A percentile compares a stretch with the other conserved stretches of the same genome.
phyloP scores from a whole-genome alignment of 2,888 invertebrate genomes.

The Mythimna loreyi region DNA sequence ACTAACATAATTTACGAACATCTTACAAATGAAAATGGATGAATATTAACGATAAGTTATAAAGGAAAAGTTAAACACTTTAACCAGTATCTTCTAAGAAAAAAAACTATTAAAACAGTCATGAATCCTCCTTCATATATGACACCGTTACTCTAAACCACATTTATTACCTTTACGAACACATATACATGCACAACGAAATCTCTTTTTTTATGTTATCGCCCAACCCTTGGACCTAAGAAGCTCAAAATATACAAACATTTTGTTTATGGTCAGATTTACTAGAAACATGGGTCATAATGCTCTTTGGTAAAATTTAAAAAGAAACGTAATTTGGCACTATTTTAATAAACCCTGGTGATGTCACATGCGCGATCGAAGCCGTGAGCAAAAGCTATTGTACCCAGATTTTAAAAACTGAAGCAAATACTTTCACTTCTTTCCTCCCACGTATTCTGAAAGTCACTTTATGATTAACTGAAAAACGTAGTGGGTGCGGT shows the following conservation, averaged over 20 bases:
- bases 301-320: background rate
- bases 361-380: background rate
- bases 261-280: background rate
- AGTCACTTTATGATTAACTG: slow-evolving; percentile 2
- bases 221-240: background rate
- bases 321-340: background rate
- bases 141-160: slow-evolving; percentile 9
- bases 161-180: slow-evolving; percentile 19
- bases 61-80: background rate
- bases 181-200: slow-evolving; percentile 40
- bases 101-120: background rate
- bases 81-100: background rate
- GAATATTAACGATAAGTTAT: background rate
- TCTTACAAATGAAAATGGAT: background rate
- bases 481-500: too few species aligned
- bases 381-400: background rate
- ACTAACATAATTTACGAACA: background rate
- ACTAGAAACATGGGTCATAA: background rate
- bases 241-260: background rate
- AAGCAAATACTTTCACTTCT: slow-evolving; percentile 10
- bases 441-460: slow-evolving; percentile 12
- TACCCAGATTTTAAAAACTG: background rate
- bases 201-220: background rate
- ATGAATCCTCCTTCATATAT: slow-evolving; percentile 4
- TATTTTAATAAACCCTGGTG: background rate